Base-by-base conservation (phyloP, 2,113 vertebrate species). In the Epinephelus moara region DNA sequence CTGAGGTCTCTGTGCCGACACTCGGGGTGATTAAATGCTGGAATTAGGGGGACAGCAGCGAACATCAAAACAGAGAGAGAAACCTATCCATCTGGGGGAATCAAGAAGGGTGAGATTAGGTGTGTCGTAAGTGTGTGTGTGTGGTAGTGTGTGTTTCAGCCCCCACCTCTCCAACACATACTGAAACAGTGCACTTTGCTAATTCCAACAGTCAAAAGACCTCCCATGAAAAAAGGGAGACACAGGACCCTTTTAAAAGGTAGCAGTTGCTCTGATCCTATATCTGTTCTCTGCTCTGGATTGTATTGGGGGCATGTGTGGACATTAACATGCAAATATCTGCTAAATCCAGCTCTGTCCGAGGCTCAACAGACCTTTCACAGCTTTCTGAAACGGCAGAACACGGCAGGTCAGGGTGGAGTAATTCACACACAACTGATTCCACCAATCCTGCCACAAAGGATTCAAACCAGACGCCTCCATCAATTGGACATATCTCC, bases 261-360 rank as follows among this genome's bases (percentile, higher is more conserved):
- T 85, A 86, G 88, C 75, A 87, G 70, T 91, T 84, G 75, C 80
- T 82, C 82, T 88, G 81, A 84, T 92, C 91, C 76, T 30, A 86
- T 91, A 85, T 89, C 84, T 90, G 45, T 85, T 91, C 81, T 82
- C 75, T 89, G 77, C 72, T 70, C 75, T 47, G 47, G 85, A 82
- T 83, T 89, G 79, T 85, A 85, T 49, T 56, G 33, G 6, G 30
- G 33, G 33, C 33, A 37, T 37, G 33, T 37, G 75, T n/a, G 77
- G 47, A 91, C 85, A 94, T 95, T 95, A 88, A 88, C 84, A 94
- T 94, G 82, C 71, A 93, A 90, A 94, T 94, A 94, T 90, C 83
- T 60, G n/a, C 73, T 91, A 85, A 94, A 85, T 81, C 88, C 62
- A 74, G 78, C 68, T 86, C 70, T 78, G 70, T 88, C 88, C 47